These are phyloP conservation scores for Apostichopus parvimensis DNA, from an alignment of 35 echinoderm and acorn worm species.

Conservation along the genomic window DNA sequence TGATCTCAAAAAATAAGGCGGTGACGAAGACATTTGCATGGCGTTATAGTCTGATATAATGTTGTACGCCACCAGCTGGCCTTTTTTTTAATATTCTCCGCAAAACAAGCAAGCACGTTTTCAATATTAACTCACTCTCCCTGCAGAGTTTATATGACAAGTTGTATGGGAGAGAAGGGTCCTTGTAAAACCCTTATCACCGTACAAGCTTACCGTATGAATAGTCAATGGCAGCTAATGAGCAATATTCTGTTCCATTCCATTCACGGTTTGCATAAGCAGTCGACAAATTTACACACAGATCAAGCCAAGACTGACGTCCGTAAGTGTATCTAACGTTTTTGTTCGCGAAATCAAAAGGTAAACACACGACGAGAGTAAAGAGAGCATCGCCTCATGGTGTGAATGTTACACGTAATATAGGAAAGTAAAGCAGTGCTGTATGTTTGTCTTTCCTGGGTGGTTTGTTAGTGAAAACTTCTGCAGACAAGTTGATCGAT, in stretches of 20 bases:
- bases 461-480: neutral
- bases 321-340: neutral
- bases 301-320: neutral
- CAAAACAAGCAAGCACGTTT: neutral
- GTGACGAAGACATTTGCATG: constrained; percentile 37
- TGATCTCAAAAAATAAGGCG: constrained; percentile 26
- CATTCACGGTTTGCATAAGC: neutral
- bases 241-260: neutral
- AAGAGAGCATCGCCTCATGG: neutral
- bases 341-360: neutral
- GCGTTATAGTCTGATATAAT: neutral
- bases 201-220: neutral
- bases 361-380: neutral
- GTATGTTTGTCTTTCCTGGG: neutral
- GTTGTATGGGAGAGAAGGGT: neutral
- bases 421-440: neutral
- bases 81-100: neutral
- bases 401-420: neutral
- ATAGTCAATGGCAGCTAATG: neutral
- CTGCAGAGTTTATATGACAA: neutral
- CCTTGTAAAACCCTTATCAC: neutral
- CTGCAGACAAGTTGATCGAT: neutral
- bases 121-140: neutral
- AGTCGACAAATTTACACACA: neutral
- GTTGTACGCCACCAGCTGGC: neutral